Evolutionary conservation across 2,797 vertebrate genomes (phyloP).

Genomic region (Poecile montanus): DNA sequence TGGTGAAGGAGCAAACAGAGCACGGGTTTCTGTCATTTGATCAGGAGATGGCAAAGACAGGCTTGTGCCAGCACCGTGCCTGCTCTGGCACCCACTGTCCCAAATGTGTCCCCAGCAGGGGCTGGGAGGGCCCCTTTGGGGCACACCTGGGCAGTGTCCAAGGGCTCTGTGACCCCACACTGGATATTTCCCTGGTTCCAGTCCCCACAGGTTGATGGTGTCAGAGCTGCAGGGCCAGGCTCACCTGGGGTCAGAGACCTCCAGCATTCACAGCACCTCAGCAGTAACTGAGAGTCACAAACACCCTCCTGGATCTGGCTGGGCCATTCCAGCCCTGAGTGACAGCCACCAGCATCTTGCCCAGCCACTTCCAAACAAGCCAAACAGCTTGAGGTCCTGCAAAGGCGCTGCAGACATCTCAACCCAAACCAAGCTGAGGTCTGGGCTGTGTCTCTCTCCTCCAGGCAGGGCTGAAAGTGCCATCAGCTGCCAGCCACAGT

Average conservation of each 20-base stretch:
- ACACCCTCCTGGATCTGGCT: neutral
- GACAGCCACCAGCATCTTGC: neutral
- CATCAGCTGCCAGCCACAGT: neutral
- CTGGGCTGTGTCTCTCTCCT: neutral
- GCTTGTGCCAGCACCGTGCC: neutral
- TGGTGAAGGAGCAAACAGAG: neutral
- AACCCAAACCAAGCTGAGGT: neutral
- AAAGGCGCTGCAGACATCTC: neutral
- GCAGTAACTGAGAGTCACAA: neutral
- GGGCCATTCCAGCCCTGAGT: neutral
- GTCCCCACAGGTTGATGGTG: neutral
- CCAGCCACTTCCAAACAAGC: neutral
- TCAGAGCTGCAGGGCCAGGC: neutral
- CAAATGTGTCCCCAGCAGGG: neutral
- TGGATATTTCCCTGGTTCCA: neutral
- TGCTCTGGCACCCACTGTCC: neutral
- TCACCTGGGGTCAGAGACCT: neutral
- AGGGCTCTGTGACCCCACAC: neutral
- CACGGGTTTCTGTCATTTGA: neutral
- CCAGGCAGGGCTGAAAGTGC: neutral
- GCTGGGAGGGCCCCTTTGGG: fast-evolving
- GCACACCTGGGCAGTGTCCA: neutral
- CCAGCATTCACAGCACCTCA: neutral
- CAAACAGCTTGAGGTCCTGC: neutral
- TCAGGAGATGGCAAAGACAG: neutral